Evolutionary conservation across 2,113 vertebrate genomes (phyloP).

Genomic region (Loxodonta africana): DNA sequence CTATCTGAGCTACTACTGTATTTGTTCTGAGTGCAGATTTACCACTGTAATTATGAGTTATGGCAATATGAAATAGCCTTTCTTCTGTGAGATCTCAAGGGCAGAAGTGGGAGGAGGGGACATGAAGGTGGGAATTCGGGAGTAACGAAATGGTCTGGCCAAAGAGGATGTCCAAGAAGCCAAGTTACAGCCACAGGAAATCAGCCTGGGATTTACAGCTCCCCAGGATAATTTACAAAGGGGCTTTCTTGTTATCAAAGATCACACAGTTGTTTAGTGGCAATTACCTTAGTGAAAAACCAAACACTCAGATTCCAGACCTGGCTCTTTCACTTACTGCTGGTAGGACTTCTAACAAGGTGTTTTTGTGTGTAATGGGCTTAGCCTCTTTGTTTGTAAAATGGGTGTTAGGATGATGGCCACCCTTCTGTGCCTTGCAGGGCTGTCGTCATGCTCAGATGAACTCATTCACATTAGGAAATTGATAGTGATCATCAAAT

Average conservation of each 20-base stretch:
- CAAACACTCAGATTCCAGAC: not conserved
- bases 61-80: not conserved
- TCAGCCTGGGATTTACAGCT: not conserved
- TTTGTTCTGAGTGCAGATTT: not conserved
- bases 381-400: not conserved
- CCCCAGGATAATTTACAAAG: not conserved
- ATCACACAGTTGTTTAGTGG: not conserved
- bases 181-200: not conserved
- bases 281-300: not conserved
- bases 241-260: not conserved
- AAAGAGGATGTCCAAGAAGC: not conserved
- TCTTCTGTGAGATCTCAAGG: conserved; percentile 32
- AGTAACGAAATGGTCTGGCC: not conserved
- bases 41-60: not conserved
- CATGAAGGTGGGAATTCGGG: not conserved
- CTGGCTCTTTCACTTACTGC: not conserved
- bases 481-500: too few species aligned
- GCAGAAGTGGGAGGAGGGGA: not conserved
- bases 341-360: not conserved
- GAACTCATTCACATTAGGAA: not conserved
- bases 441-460: not conserved
- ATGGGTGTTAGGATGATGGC: not conserved
- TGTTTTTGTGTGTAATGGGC: not conserved
- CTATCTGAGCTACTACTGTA: not conserved
- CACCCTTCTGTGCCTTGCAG: not conserved